A percentile compares a stretch with the other conserved stretches of the same genome.
Evolutionary conservation across 1,140 invertebrate genomes (phyloP).

Genomic region (Drosophila yakuba): DNA sequence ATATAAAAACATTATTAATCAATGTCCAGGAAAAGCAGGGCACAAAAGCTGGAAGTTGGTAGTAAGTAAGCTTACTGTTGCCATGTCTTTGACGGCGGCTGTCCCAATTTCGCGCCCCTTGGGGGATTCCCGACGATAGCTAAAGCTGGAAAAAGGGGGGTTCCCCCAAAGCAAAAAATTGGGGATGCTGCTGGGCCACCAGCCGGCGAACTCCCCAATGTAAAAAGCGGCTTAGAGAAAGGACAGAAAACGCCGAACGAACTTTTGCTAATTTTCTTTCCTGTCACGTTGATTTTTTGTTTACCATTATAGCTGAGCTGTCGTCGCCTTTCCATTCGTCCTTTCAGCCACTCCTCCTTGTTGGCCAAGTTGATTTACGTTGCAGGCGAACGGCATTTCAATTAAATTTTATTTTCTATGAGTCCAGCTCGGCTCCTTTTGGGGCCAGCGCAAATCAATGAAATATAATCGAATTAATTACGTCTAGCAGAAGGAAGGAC

Average conservation of each 20-base stretch:
- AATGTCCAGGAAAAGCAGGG: conserved; percentile 61
- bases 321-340: conserved; percentile 56
- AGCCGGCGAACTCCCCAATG: conserved; percentile 28
- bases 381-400: conserved; percentile 76
- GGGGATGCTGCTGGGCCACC: conserved; percentile 11
- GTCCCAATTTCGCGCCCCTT: conserved; percentile 70
- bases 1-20: conserved; percentile 82
- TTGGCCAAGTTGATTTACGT: conserved; percentile 75
- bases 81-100: conserved; percentile 46
- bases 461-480: conserved; percentile 84
- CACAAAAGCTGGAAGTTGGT: conserved; percentile 7
- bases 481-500: conserved; percentile 57
- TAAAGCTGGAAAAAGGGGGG: conserved; percentile 4
- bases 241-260: conserved; percentile 48
- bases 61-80: conserved; percentile 26
- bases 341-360: conserved; percentile 3
- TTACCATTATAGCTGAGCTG: conserved; percentile 80
- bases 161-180: neutral
- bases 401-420: conserved; percentile 83
- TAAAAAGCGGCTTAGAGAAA: conserved; percentile 72
- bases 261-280: conserved; percentile 83
- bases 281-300: conserved; percentile 83
- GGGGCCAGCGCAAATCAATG: conserved; percentile 74
- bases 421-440: conserved; percentile 24
- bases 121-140: conserved; percentile 36